phyloP scores from a whole-genome alignment of 1,140 invertebrate genomes.

The Ladona fulva region DNA sequence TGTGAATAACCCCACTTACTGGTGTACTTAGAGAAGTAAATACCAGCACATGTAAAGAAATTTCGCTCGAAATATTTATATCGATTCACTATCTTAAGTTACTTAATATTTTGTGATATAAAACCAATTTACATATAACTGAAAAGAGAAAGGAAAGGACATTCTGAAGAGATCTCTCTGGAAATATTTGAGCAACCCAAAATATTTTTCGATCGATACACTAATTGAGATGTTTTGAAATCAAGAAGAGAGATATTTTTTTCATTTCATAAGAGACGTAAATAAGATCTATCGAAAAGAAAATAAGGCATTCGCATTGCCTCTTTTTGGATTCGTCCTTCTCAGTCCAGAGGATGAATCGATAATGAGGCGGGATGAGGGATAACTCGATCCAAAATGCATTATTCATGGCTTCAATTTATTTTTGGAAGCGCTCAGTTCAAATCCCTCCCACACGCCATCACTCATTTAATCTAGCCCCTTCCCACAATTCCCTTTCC shows the following conservation, averaged over 20 bases:
- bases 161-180: too few species aligned
- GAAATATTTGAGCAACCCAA: too few species aligned
- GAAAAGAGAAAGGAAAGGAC: too few species aligned
- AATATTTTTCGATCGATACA: neutral
- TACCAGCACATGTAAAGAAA: too few species aligned
- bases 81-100: too few species aligned
- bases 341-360: neutral
- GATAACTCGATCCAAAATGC: conserved; percentile 1
- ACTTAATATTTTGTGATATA: too few species aligned
- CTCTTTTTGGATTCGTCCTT: neutral
- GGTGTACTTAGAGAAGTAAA: too few species aligned
- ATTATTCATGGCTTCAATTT: conserved; percentile 7
- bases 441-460: neutral
- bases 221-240: conserved; percentile 3
- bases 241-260: neutral
- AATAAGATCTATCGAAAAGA: neutral
- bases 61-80: too few species aligned
- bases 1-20: too few species aligned
- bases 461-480: neutral
- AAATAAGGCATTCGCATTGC: neutral
- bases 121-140: too few species aligned
- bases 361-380: neutral
- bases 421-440: neutral
- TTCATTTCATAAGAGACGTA: neutral
- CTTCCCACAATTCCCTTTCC: neutral